A percentile compares a stretch with the other conserved stretches of the same genome.
These are phyloP conservation scores for Phragmatobia fuliginosa DNA, from an alignment of 2,888 invertebrate species.

Conservation along the genomic window DNA sequence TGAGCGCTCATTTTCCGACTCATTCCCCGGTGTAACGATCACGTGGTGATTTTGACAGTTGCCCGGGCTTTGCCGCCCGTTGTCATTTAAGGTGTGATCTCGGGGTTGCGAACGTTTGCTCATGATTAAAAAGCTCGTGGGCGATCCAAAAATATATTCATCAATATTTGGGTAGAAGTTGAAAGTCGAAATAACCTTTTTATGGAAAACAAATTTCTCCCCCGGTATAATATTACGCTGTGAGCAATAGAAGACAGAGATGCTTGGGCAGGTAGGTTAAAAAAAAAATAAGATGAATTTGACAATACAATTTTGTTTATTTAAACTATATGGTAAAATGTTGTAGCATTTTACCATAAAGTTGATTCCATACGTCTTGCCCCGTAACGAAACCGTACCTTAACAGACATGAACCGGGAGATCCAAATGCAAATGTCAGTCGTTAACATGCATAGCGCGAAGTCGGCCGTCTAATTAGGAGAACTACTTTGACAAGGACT, in stretches of 20 bases:
- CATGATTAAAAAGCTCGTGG: too few relatives aligned
- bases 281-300: too few relatives aligned
- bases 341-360: neutral
- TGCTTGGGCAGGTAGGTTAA: too few relatives aligned
- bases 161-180: too few relatives aligned
- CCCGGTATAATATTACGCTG: too few relatives aligned
- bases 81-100: constrained; percentile 50
- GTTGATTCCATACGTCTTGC: neutral
- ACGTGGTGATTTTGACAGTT: constrained; percentile 86
- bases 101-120: constrained; percentile 30
- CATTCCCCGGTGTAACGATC: constrained; percentile 85
- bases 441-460: constrained; percentile 84
- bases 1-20: constrained; percentile 82
- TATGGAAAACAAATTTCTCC: too few relatives aligned
- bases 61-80: constrained; percentile 54
- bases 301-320: too few relatives aligned
- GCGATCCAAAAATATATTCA: too few relatives aligned
- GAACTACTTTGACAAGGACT: constrained; percentile 72
- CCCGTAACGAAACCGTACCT: constrained; percentile 43
- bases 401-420: constrained; percentile 49
- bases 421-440: constrained; percentile 83
- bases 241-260: too few relatives aligned
- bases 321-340: too few relatives aligned
- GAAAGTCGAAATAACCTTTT: too few relatives aligned
- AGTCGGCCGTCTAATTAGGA: constrained; percentile 82